These are phyloP conservation scores for Melanostigma gelatinosum DNA, from an alignment of 2,113 vertebrate species.

Conservation along the genomic window DNA sequence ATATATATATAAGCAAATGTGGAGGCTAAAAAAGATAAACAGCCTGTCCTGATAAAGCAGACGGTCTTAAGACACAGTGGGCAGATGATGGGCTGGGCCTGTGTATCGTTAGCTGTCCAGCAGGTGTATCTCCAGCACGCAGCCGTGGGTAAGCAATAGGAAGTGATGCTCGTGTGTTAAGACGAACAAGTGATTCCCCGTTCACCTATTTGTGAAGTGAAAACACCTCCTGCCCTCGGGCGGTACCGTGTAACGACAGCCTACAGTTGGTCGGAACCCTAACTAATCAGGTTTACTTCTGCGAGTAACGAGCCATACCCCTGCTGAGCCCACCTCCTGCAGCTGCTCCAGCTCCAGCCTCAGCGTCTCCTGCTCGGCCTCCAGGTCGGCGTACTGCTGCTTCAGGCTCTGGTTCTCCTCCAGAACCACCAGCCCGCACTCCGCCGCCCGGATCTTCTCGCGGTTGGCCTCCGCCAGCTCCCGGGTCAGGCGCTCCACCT, in stretches of 20 bases:
- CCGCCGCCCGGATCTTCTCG: conserved; percentile 97
- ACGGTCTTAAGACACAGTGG: neutral
- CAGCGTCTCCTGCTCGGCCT: conserved; percentile 91
- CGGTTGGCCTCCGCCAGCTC: conserved; percentile 95
- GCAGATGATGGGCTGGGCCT: neutral
- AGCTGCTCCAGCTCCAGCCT: conserved; percentile 94
- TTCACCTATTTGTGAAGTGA: neutral
- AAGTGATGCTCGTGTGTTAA: neutral
- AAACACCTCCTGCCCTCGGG: neutral
- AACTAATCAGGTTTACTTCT: conserved; percentile 7
- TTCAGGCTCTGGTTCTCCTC: conserved; percentile 97
- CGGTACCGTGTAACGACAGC: neutral
- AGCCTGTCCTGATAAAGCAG: neutral
- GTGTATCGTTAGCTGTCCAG: conserved; percentile 20
- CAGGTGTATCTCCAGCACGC: conserved; percentile 15
- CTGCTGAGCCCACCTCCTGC: conserved; percentile 87
- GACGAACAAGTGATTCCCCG: neutral
- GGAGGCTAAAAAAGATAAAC: neutral
- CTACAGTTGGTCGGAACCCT: neutral
- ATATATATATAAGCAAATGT: neutral
- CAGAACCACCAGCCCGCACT: conserved; percentile 95
- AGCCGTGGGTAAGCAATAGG: neutral
- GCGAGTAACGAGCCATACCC: conserved; percentile 31
- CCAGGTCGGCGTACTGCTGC: conserved; percentile 94
- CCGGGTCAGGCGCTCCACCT: conserved; percentile 91